A percentile compares a stretch with the other conserved stretches of the same genome.
Conservation (phyloP, 2,113 vertebrate genomes). For the Prietella phreatophila region DNA sequence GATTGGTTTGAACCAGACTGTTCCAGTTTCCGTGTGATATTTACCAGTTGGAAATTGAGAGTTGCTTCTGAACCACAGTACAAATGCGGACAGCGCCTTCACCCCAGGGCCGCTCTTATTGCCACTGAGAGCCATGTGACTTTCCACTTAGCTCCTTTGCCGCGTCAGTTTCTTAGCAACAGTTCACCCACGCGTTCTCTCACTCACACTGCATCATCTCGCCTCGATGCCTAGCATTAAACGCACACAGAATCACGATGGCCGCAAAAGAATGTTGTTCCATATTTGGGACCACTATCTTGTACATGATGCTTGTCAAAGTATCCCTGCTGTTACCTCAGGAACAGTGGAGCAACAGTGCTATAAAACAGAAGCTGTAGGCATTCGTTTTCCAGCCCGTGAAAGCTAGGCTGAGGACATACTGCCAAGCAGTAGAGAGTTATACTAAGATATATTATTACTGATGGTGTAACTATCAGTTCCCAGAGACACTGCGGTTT, state of each 20-base stretch:
- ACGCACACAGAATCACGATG: constrained; percentile 25
- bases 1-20: background rate
- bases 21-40: constrained; percentile 1
- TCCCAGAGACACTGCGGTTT: background rate
- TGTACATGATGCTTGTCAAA: constrained; percentile 21
- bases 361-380: constrained; percentile 2
- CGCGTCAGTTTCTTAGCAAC: constrained; percentile 46
- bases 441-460: background rate
- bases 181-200: constrained; percentile 18
- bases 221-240: constrained; percentile 32
- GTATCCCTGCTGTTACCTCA: constrained; percentile 18
- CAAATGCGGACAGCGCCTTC: background rate
- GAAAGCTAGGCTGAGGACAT: constrained; percentile 2
- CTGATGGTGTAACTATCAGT: background rate
- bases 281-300: constrained; percentile 5
- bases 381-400: constrained; percentile 6
- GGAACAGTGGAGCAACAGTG: background rate
- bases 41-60: constrained; percentile 2
- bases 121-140: constrained; percentile 28
- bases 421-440: background rate
- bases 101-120: background rate
- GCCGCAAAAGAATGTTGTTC: constrained; percentile 13
- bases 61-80: background rate
- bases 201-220: constrained; percentile 24
- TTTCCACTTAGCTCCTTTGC: constrained; percentile 38